phyloP scores from a whole-genome alignment of 2,113 vertebrate species.

The Serinus canaria region DNA sequence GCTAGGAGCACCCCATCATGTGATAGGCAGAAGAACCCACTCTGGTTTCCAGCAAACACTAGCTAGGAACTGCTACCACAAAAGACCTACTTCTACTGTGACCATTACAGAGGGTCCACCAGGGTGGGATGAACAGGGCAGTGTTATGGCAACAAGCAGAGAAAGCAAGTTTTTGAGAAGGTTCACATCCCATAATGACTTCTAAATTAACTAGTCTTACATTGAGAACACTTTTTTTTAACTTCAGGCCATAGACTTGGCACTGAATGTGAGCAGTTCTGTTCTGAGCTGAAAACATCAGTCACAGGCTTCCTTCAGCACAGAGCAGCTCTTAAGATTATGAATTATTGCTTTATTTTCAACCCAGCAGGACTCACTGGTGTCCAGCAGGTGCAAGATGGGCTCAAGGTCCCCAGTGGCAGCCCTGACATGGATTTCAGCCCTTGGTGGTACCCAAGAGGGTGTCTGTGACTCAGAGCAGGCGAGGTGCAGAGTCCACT shows the following conservation, averaged over 20 bases:
- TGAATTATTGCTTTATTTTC: background rate
- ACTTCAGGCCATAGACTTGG: background rate
- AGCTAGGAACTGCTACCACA: background rate
- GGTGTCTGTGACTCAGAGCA: background rate
- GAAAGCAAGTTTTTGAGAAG: background rate
- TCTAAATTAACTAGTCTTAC: background rate
- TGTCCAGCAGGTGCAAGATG: accelerated
- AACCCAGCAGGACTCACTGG: background rate
- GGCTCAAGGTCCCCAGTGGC: background rate
- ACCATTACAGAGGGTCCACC: background rate
- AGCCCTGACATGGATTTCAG: background rate
- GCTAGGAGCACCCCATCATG: background rate
- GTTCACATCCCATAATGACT: background rate
- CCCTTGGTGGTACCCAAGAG: background rate
- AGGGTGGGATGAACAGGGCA: background rate
- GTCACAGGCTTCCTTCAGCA: background rate
- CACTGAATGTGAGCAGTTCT: background rate
- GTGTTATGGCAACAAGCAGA: accelerated
- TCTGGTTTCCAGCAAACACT: background rate
- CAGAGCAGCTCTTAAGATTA: background rate
- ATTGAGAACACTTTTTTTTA: background rate
- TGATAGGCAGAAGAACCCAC: background rate
- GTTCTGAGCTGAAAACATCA: background rate
- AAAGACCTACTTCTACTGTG: background rate
- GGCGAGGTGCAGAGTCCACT: background rate